Evolutionary conservation across 2,797 vertebrate genomes (phyloP).

Genomic region (Setipinna tenuifilis): DNA sequence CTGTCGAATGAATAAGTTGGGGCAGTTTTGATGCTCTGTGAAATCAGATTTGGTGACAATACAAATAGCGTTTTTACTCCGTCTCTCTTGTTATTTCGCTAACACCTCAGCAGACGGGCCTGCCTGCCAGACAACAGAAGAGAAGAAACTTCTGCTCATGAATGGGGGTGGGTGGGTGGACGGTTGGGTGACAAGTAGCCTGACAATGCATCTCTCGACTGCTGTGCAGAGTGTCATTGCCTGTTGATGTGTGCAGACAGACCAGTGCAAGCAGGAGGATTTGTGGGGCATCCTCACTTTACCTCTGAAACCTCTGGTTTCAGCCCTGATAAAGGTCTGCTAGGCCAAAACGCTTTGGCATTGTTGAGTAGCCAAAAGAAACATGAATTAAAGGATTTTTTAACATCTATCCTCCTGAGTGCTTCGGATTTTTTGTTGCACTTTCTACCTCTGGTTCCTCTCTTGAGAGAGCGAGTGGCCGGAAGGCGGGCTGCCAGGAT

Average conservation of each 20-base stretch:
- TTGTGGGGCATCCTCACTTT: not conserved
- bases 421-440: too few relatives aligned
- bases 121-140: not conserved
- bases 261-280: not conserved
- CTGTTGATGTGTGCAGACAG: not conserved
- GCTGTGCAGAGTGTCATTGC: not conserved
- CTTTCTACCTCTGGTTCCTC: not conserved
- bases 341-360: too few relatives aligned
- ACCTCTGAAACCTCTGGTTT: not conserved
- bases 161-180: not conserved
- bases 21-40: not conserved
- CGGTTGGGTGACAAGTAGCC: not conserved
- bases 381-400: too few relatives aligned
- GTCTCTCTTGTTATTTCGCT: conserved; percentile 14
- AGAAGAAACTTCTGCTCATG: not conserved
- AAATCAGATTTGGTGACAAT: not conserved
- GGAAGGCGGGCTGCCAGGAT: conserved; percentile 64
- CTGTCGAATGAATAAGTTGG: not conserved
- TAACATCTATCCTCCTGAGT: too few relatives aligned
- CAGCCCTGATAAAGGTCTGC: too few relatives aligned
- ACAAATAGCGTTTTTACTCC: not conserved
- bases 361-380: too few relatives aligned
- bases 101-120: not conserved
- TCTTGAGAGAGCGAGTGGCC: conserved; percentile 32
- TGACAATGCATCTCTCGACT: not conserved